Base-by-base conservation (phyloP, 2,888 invertebrate species). In the Asteroscopus sphinx region DNA sequence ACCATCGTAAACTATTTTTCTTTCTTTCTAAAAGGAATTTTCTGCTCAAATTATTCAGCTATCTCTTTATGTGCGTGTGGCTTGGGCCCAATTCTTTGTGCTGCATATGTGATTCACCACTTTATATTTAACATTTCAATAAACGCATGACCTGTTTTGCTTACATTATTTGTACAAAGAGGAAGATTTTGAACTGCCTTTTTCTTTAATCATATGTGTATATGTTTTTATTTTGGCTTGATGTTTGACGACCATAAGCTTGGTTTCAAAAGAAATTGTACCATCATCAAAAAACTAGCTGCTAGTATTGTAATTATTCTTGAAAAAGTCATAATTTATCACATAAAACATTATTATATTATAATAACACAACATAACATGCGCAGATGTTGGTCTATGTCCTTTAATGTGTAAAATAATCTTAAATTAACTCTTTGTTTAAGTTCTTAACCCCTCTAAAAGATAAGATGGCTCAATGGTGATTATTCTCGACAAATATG, bases 91-190 rank as follows among this genome's bases (percentile, higher is more conserved):
- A 48, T 49, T 72, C 59, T 73, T 70, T 73, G 70, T 73, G 36
- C 17, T 36, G 30, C 11, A 17, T 45, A 17, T 17, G 33, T 70
- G 70, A 70, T 53, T 70, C 70, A 70, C 48, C 41, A 21, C 28
- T 40, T 52, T 65, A 73, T 64, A 64, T 70, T 64, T 73, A 70
- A 64, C 49, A 51, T 48, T 49, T 35, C 33, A 40, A 45, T 41
- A 41, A 36, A 33, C 42, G 5, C 13, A 15, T 51, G 67, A 41
- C 36, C 47, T 44, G 52, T 52, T 58, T 52, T 16, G 36, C 45
- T 12, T 30, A 33, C 16, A 25, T 39, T 15, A 21, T 26, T 40
- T 26, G 9, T 33, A 16, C 12, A 33, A 25, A 25, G 37, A 16
- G 26, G 16, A 25, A 25, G n/a, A 8, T 13, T 15, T 36, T 8